Percentiles rank a stretch among this genome's conserved stretches.
Conservation (phyloP, 2,113 vertebrate genomes). For the Cyphomyrus discorhynchus region DNA sequence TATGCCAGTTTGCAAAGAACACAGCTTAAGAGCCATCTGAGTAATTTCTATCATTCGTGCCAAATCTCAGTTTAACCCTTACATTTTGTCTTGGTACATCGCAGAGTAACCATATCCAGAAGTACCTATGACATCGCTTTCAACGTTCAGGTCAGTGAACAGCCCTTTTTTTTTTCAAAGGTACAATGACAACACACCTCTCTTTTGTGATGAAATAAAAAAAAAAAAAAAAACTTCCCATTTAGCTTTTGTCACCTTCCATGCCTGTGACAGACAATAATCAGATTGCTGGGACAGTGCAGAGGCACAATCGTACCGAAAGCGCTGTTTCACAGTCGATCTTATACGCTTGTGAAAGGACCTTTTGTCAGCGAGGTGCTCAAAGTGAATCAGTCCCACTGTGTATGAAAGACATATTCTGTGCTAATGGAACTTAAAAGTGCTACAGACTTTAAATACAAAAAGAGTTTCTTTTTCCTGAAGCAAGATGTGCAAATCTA, state of each 20-base stretch:
- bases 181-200: constrained; percentile 55
- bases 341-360: constrained; percentile 48
- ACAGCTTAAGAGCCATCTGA: background rate
- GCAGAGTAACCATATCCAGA: constrained; percentile 43
- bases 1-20: background rate
- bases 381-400: constrained; percentile 52
- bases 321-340: constrained; percentile 47
- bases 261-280: constrained; percentile 70
- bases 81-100: constrained; percentile 13
- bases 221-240: background rate
- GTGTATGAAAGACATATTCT: constrained; percentile 37
- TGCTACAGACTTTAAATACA: constrained; percentile 50
- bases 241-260: constrained; percentile 49
- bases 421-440: constrained; percentile 48
- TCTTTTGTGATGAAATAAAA: constrained; percentile 49
- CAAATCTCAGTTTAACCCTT: background rate
- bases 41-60: background rate
- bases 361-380: constrained; percentile 46
- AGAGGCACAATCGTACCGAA: constrained; percentile 44
- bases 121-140: constrained; percentile 37
- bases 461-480: constrained; percentile 34
- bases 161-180: constrained; percentile 46
- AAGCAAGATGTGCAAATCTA: constrained; percentile 52
- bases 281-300: constrained; percentile 41
- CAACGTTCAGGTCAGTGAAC: background rate